Evolutionary conservation across 2,113 vertebrate species (phyloP).

Genomic region (Heterocephalus glaber): DNA sequence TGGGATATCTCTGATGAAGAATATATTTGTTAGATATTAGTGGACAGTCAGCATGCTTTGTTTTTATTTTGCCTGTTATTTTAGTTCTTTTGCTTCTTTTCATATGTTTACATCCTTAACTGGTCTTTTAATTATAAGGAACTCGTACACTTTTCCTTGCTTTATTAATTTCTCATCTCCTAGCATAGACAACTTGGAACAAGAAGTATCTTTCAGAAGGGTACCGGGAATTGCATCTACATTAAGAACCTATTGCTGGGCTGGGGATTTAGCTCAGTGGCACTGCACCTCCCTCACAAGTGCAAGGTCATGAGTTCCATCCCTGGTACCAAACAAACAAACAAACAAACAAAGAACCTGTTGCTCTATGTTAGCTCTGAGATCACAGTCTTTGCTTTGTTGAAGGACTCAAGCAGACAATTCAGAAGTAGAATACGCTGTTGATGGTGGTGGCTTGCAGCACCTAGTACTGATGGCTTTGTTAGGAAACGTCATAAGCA

Average conservation of each 20-base stretch:
- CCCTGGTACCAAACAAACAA: too few species aligned
- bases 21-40: background rate
- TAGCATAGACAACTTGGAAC: background rate
- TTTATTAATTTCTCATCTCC: slow-evolving; percentile 34
- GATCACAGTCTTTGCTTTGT: background rate
- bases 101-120: background rate
- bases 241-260: background rate
- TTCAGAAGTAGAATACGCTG: background rate
- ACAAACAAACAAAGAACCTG: too few species aligned
- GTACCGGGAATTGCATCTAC: background rate
- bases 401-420: background rate
- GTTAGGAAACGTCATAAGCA: background rate
- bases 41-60: background rate
- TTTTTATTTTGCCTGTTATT: background rate
- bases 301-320: too few species aligned
- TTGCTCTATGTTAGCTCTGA: background rate
- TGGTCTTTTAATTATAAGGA: background rate
- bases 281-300: too few species aligned
- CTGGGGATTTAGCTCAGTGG: too few species aligned
- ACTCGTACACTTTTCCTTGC: background rate
- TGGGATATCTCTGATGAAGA: background rate
- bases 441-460: background rate
- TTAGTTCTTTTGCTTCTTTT: background rate
- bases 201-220: background rate
- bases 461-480: background rate